Evolutionary conservation across 2,113 vertebrate species (phyloP).

Genomic region (Cryptoleucopteryx plumbea): DNA sequence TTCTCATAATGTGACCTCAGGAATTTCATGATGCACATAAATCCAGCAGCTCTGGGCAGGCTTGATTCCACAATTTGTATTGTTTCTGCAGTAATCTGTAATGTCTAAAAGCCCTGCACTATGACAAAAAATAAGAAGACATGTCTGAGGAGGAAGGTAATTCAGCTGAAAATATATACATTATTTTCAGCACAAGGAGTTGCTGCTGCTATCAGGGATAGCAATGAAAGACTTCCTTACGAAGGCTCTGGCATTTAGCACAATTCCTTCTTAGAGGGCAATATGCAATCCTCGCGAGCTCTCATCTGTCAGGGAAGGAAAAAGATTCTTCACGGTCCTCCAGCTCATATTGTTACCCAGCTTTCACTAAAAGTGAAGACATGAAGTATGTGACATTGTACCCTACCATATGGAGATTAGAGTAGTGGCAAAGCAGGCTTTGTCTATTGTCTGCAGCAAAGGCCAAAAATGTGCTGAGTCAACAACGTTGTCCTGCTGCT

Average conservation of each 20-base stretch:
- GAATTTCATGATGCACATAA: neutral
- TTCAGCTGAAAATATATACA: neutral
- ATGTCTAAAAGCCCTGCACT: neutral
- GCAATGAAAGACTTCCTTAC: neutral
- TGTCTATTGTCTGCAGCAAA: neutral
- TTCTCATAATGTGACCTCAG: neutral
- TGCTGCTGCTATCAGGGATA: neutral
- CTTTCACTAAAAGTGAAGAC: neutral
- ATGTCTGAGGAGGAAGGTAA: neutral
- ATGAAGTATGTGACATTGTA: neutral
- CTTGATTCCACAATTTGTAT: neutral
- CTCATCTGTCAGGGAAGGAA: neutral
- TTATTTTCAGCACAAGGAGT: neutral
- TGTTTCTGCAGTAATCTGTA: neutral
- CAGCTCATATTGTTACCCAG: neutral
- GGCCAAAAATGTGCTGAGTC: no score
- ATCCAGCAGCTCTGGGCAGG: neutral
- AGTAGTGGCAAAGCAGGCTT: neutral
- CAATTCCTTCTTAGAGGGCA: neutral
- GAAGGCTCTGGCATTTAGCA: neutral
- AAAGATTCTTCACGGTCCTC: neutral
- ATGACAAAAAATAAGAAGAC: neutral
- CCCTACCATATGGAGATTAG: neutral
- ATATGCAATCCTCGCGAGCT: no score
- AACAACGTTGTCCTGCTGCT: neutral